Conservation (phyloP, 2,888 invertebrate species). For the Eledone cirrhosa region DNA sequence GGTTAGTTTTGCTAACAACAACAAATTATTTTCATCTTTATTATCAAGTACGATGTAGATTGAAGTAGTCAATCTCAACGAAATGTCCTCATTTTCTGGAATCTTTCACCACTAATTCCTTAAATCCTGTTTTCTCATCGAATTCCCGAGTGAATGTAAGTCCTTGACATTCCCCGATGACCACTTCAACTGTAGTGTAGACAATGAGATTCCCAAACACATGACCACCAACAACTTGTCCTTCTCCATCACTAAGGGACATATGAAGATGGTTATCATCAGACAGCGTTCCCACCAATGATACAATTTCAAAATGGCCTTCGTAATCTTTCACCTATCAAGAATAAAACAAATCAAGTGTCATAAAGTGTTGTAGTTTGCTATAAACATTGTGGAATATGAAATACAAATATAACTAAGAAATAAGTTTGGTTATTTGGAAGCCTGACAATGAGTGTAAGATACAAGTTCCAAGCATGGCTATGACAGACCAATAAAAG, state of each 20-base stretch:
- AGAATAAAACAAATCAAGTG: conserved; percentile 14
- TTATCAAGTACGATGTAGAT: no score
- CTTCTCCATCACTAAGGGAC: conserved; percentile 62
- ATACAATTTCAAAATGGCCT: conserved; percentile 65
- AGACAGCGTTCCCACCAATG: conserved; percentile 66
- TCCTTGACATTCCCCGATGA: conserved; percentile 55
- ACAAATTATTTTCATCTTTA: no score
- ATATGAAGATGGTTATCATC: conserved; percentile 66
- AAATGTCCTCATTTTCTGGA: no score
- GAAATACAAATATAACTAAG: no score
- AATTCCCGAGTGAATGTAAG: conserved; percentile 48
- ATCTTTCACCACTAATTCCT: conserved; percentile 48
- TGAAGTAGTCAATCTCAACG: no score
- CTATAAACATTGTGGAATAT: no score
- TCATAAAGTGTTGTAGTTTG: background rate
- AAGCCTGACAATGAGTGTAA: no score
- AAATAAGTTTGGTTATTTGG: no score
- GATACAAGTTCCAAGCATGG: no score
- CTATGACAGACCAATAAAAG: no score
- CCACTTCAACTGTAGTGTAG: conserved; percentile 68
- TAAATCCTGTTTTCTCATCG: conserved; percentile 50
- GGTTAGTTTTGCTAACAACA: no score
- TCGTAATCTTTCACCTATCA: conserved; percentile 53
- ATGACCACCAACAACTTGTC: conserved; percentile 66
- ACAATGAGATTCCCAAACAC: conserved; percentile 64